A percentile compares a stretch with the other conserved stretches of the same genome.
Conservation (phyloP, 2,113 vertebrate species). For the Alligator mississippiensis region DNA sequence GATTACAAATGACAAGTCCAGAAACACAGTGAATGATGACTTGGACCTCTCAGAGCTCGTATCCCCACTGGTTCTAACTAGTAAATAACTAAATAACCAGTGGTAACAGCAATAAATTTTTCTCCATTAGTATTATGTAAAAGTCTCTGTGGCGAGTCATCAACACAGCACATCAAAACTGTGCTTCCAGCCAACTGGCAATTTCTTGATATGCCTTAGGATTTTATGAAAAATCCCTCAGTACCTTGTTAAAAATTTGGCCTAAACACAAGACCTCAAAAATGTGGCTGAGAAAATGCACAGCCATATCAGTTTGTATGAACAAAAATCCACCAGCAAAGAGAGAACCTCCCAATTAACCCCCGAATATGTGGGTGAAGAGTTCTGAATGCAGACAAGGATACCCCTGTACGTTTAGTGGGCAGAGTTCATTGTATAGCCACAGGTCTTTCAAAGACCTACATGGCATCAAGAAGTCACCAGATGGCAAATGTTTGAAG, state of each 20-base stretch:
- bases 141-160: neutral
- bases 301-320: neutral
- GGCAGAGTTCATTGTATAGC: neutral
- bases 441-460: neutral
- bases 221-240: neutral
- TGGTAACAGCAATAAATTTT: neutral
- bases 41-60: neutral
- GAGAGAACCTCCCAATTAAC: neutral
- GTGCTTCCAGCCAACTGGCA: neutral
- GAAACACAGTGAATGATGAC: neutral
- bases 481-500: conserved; percentile 43
- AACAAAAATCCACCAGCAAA: conserved; percentile 10
- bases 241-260: neutral
- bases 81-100: neutral
- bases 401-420: neutral
- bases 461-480: neutral
- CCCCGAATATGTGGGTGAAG: neutral
- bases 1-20: neutral
- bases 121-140: neutral
- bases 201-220: neutral
- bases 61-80: neutral
- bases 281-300: neutral
- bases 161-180: neutral
- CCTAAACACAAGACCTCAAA: conserved; percentile 14
- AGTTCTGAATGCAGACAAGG: neutral